A percentile compares a stretch with the other conserved stretches of the same genome.
Evolutionary conservation across 1,140 invertebrate species (phyloP).

Genomic region (Zaprionus gabonicus): DNA sequence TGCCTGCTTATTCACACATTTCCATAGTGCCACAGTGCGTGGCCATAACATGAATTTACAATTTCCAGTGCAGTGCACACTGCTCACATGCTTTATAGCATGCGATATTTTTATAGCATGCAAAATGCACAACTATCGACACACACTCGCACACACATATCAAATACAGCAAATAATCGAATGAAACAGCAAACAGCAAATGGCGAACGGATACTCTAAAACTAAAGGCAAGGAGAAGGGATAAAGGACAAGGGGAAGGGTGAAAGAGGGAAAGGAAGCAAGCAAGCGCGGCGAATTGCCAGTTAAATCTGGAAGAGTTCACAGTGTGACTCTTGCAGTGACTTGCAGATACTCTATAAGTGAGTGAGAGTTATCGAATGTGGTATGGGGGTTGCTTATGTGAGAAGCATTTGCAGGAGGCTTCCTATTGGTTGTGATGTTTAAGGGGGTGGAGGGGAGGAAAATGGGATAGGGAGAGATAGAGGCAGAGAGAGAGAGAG

Average conservation of each 20-base stretch:
- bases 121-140: constrained; percentile 59
- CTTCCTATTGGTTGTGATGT: too few species aligned
- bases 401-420: too few species aligned
- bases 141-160: constrained; percentile 10
- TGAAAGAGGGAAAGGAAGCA: neutral
- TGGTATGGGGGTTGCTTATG: too few species aligned
- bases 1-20: constrained; percentile 30
- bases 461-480: neutral
- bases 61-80: constrained; percentile 72
- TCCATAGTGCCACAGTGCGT: constrained; percentile 42
- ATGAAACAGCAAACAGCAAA: neutral
- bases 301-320: neutral
- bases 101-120: constrained; percentile 82
- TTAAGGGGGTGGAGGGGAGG: neutral
- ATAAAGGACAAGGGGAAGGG: too few species aligned
- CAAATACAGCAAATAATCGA: neutral
- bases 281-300: neutral
- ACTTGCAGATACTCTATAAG: neutral
- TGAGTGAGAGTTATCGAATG: neutral
- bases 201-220: constrained; percentile 14
- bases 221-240: neutral
- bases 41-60: constrained; percentile 73
- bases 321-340: neutral
- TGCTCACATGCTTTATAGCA: constrained; percentile 68
- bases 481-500: neutral